These are phyloP conservation scores for Bostrychus sinensis DNA, from an alignment of 2,113 vertebrate species.

Conservation along the genomic window DNA sequence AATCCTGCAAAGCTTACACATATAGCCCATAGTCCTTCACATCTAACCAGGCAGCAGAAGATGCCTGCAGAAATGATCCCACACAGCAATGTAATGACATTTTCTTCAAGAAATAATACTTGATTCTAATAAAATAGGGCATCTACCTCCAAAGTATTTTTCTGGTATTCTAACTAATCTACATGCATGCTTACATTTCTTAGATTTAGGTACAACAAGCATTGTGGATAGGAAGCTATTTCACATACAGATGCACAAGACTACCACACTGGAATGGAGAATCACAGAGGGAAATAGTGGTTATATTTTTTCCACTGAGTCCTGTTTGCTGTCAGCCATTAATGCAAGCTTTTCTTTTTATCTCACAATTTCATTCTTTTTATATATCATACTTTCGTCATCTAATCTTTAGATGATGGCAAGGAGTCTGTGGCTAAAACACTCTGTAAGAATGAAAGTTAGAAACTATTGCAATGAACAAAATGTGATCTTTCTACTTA, in stretches of 20 bases:
- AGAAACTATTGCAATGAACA: too few relatives aligned
- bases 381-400: background rate
- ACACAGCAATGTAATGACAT: conserved; percentile 67
- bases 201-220: conserved; percentile 72
- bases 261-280: conserved; percentile 44
- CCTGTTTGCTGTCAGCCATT: conserved; percentile 34
- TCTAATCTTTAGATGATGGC: too few relatives aligned
- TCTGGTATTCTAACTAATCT: too few relatives aligned
- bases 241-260: conserved; percentile 73
- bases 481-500: too few relatives aligned
- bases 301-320: conserved; percentile 59
- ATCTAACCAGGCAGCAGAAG: conserved; percentile 62
- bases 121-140: conserved; percentile 64
- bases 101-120: conserved; percentile 59
- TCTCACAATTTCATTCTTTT: conserved; percentile 35
- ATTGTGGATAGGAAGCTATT: conserved; percentile 71
- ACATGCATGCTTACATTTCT: conserved; percentile 67
- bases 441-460: too few relatives aligned
- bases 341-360: conserved; percentile 48
- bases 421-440: too few relatives aligned
- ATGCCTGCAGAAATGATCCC: conserved; percentile 72
- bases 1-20: conserved; percentile 47
- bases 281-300: conserved; percentile 50
- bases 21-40: conserved; percentile 63
- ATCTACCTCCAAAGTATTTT: conserved; percentile 51